Conservation (phyloP, 1,140 invertebrate species). For the Trachymyrmex cornetzi region DNA sequence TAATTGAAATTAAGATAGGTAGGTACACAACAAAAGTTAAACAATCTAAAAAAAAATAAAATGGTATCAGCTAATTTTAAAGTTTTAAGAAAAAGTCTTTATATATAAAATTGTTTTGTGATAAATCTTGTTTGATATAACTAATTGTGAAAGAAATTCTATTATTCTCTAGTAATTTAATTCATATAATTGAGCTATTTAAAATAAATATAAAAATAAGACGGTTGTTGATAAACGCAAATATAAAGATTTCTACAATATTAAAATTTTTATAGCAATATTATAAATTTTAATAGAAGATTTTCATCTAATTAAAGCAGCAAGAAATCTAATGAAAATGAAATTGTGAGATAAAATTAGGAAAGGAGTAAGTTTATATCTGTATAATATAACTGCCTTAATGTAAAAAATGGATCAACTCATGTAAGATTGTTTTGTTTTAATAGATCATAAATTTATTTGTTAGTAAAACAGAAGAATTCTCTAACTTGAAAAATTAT, state of each 20-base stretch:
- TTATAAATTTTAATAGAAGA: background rate
- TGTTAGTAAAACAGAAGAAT: background rate
- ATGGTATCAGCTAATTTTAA: background rate
- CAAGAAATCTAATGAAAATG: background rate
- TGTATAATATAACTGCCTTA: background rate
- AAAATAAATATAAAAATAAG: slow-evolving; percentile 3
- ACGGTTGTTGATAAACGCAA: background rate
- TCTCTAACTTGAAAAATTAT: background rate
- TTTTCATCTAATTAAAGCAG: background rate
- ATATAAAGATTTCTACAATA: background rate
- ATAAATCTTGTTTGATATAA: background rate
- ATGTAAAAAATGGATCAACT: too few relatives aligned
- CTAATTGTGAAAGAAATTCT: background rate
- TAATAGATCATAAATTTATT: background rate
- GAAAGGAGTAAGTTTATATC: background rate
- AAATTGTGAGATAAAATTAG: background rate
- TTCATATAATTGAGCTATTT: background rate
- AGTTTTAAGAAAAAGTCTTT: background rate
- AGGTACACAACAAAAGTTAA: slow-evolving; percentile 39
- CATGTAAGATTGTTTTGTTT: background rate
- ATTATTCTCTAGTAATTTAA: background rate
- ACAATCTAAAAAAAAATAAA: slow-evolving; percentile 5
- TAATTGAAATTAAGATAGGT: background rate
- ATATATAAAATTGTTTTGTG: background rate
- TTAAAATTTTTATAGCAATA: background rate